Percentiles rank a stretch among this genome's conserved stretches.
Evolutionary conservation across 2,888 invertebrate species (phyloP).

Genomic region (Linnaemya vulpina): DNA sequence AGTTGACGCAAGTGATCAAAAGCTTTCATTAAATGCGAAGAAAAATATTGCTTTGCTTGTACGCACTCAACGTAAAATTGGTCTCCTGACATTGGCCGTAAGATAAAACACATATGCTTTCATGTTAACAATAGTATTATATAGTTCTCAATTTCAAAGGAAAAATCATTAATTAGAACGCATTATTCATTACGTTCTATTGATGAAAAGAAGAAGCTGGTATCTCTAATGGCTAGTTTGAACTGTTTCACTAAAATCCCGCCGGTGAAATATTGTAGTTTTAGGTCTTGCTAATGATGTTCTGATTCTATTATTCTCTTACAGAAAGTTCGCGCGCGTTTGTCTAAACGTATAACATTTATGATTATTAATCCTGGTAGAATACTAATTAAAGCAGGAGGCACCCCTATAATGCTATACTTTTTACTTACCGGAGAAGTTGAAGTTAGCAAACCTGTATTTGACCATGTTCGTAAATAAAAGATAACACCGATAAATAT

Average conservation of each 20-base stretch:
- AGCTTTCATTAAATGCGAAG: conserved; percentile 77
- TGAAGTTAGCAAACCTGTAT: conserved; percentile 73
- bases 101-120: conserved; percentile 47
- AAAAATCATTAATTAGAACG: conserved; percentile 86
- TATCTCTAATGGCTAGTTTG: conserved; percentile 85
- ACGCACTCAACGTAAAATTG: conserved; percentile 84
- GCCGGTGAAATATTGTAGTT: conserved; percentile 80
- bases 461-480: conserved; percentile 77
- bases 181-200: conserved; percentile 84
- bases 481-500: not conserved
- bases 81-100: conserved; percentile 84
- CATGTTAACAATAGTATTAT: not conserved
- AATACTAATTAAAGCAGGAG: conserved; percentile 86
- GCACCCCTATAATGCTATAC: conserved; percentile 86
- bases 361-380: conserved; percentile 85
- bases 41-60: conserved; percentile 85
- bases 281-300: not conserved
- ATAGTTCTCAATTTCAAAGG: conserved; percentile 80
- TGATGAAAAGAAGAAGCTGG: conserved; percentile 85
- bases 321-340: conserved; percentile 85
- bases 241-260: conserved; percentile 86
- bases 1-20: conserved; percentile 73
- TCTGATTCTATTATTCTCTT: conserved; percentile 37
- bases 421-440: conserved; percentile 87
- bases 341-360: conserved; percentile 86